Percentiles rank a stretch among this genome's conserved stretches.
Evolutionary conservation across 2,888 invertebrate species (phyloP).

Genomic region (Eurytoma californica): DNA sequence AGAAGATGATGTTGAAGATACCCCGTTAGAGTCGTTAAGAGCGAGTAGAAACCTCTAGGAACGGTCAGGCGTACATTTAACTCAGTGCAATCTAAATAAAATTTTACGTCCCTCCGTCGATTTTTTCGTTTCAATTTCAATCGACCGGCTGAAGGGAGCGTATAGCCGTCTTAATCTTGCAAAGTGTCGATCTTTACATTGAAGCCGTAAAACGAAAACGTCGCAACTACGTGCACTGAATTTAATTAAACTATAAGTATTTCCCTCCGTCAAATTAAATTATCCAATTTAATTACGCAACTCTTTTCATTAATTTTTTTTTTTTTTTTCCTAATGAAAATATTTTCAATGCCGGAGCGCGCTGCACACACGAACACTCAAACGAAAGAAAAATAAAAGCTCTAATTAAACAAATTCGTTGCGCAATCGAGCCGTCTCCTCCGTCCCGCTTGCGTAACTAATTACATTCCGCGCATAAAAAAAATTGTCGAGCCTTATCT

Average conservation of each 20-base stretch:
- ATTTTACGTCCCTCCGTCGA: constrained; percentile 22
- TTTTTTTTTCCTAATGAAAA: neutral
- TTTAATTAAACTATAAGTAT: constrained; percentile 21
- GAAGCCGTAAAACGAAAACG: constrained; percentile 31
- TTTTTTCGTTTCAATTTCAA: constrained; percentile 33
- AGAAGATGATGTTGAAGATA: neutral
- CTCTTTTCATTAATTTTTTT: neutral
- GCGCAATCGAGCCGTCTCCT: too few species aligned
- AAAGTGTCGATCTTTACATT: constrained; percentile 38
- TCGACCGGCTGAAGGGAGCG: constrained; percentile 24
- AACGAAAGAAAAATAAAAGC: neutral
- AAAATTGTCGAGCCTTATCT: neutral
- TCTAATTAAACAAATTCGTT: neutral
- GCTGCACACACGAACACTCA: too few species aligned
- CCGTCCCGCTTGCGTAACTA: neutral
- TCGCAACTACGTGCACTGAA: constrained; percentile 39
- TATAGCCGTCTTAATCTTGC: constrained; percentile 41
- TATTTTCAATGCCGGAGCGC: neutral
- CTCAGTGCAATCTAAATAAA: constrained; percentile 16
- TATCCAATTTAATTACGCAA: neutral
- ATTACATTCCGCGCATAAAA: neutral
- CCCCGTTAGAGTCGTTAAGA: neutral
- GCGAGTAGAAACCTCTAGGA: constrained; percentile 9
- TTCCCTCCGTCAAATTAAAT: neutral
- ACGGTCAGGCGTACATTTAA: constrained; percentile 9